A percentile compares a stretch with the other conserved stretches of the same genome.
phyloP scores from a whole-genome alignment of 2,888 invertebrate genomes.

The Mesorhabditis sp. region DNA sequence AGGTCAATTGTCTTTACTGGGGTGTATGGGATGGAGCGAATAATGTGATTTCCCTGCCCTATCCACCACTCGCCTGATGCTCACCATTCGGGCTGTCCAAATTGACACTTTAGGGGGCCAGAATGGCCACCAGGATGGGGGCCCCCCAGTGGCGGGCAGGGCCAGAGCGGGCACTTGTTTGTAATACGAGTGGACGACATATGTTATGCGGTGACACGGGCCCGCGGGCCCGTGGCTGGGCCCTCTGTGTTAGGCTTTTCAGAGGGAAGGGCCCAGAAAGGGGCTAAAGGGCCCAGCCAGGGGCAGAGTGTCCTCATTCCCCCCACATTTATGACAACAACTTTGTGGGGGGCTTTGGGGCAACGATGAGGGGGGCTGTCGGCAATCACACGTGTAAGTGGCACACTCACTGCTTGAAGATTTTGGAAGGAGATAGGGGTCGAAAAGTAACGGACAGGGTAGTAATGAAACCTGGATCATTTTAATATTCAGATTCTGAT shows the following conservation, averaged over 20 bases:
- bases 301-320: not conserved
- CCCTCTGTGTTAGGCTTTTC: not conserved
- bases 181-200: conserved; percentile 5
- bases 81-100: conserved; percentile 4
- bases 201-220: conserved; percentile 4
- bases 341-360: not conserved
- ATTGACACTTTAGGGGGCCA: conserved; percentile 2
- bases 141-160: not conserved
- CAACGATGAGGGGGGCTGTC: too few species aligned
- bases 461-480: too few species aligned
- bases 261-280: too few species aligned
- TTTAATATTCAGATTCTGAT: too few species aligned
- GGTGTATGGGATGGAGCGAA: not conserved
- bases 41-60: not conserved
- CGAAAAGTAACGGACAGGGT: too few species aligned
- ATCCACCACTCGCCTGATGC: not conserved
- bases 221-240: not conserved
- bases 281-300: not conserved
- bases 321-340: conserved; percentile 1
- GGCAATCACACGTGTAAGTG: too few species aligned
- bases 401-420: too few species aligned
- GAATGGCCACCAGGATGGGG: not conserved
- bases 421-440: too few species aligned
- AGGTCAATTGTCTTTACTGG: not conserved
- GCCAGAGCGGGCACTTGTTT: conserved; percentile 2